These are phyloP conservation scores for Notolepis coatsorum DNA, from an alignment of 2,797 vertebrate species.

Conservation along the genomic window DNA sequence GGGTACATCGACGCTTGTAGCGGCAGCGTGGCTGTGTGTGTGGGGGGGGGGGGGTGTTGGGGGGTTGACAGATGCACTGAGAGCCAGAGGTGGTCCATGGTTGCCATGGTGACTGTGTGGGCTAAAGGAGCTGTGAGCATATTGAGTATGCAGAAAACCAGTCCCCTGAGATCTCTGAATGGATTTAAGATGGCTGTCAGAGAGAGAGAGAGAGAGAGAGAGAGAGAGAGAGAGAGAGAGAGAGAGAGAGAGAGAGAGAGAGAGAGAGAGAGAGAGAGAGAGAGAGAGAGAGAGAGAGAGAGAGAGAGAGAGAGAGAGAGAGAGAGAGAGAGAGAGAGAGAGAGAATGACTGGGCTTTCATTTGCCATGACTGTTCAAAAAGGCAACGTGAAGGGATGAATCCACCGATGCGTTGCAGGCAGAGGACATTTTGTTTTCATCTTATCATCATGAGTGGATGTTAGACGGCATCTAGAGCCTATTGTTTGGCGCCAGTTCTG, in stretches of 20 bases:
- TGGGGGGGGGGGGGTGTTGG: conserved; percentile 18
- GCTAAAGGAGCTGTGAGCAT: conserved; percentile 78
- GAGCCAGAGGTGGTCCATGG: conserved; percentile 72
- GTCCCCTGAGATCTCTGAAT: conserved; percentile 79
- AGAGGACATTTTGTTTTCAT: neutral
- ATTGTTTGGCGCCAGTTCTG: no score
- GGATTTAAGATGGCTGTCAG: conserved; percentile 72
- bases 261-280: neutral
- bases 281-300: conserved; percentile 9
- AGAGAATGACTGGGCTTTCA: conserved; percentile 34
- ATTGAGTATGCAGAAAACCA: conserved; percentile 78
- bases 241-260: conserved; percentile 23
- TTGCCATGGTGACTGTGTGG: conserved; percentile 84
- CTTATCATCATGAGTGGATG: conserved; percentile 19
- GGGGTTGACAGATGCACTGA: conserved; percentile 60
- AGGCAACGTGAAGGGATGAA: conserved; percentile 11
- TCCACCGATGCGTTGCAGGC: neutral
- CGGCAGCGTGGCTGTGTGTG: conserved; percentile 21
- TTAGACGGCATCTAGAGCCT: neutral
- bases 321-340: no score
- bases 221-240: conserved; percentile 13
- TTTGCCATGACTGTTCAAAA: conserved; percentile 36
- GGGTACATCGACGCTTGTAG: conserved; percentile 21
- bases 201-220: conserved; percentile 18
- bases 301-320: no score